A percentile compares a stretch with the other conserved stretches of the same genome.
Evolutionary conservation across 2,888 invertebrate genomes (phyloP).

Genomic region (Conistra vaccinii): DNA sequence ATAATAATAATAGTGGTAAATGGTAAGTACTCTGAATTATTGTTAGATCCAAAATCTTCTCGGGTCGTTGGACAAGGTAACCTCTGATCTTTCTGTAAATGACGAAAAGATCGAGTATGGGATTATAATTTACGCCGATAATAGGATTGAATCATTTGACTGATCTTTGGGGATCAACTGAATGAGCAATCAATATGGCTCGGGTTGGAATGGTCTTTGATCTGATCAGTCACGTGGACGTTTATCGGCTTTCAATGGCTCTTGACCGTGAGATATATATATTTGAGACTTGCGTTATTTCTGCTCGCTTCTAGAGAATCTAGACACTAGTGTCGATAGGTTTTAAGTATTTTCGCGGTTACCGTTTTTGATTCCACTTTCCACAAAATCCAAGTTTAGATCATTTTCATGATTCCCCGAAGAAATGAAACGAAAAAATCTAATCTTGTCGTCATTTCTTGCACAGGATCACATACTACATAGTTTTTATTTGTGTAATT

Average conservation of each 20-base stretch:
- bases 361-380: not conserved
- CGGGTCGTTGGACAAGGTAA: not conserved
- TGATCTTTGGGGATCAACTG: constrained; percentile 6
- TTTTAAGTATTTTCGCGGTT: not conserved
- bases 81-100: constrained; percentile 6
- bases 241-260: not conserved
- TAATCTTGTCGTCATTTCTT: not conserved
- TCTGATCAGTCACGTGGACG: constrained; percentile 15
- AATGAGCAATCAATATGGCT: constrained; percentile 15
- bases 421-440: not conserved
- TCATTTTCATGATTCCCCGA: not conserved
- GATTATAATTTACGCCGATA: constrained; percentile 14
- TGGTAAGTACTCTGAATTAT: not conserved
- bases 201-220: not conserved
- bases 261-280: not conserved
- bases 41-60: not conserved
- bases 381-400: not conserved
- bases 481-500: not conserved
- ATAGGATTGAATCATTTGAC: constrained; percentile 15
- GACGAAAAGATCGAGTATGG: not conserved
- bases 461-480: too few species aligned
- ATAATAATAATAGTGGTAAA: constrained; percentile 8
- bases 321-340: not conserved
- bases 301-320: not conserved
- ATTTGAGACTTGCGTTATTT: not conserved